A percentile compares a stretch with the other conserved stretches of the same genome.
phyloP scores from a whole-genome alignment of 2,113 vertebrate species.

The Ursus arctos region DNA sequence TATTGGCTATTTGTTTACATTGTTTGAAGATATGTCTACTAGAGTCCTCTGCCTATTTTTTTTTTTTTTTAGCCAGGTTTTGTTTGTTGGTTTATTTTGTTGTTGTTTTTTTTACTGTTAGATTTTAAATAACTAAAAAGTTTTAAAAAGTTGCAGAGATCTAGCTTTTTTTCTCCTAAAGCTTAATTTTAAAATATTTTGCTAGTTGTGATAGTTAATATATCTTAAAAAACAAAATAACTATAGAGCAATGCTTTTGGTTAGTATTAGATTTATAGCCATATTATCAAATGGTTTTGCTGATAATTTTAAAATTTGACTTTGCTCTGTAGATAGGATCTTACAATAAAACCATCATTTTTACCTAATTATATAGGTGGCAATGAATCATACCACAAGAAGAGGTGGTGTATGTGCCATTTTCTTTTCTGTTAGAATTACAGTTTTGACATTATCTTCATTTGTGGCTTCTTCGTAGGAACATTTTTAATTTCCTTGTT shows the following conservation, averaged over 20 bases:
- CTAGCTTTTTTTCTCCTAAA: background rate
- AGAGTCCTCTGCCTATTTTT: background rate
- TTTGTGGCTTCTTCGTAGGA: background rate
- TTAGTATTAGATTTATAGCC: background rate
- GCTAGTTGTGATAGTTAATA: background rate
- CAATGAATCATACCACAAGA: background rate
- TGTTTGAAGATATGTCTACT: background rate
- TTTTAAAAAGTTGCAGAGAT: background rate
- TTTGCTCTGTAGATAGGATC: background rate
- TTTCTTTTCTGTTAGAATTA: background rate
- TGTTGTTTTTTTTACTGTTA: background rate
- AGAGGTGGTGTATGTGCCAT: background rate
- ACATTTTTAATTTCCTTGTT: background rate
- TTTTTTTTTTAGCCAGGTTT: background rate
- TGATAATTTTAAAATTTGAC: background rate
- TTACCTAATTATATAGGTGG: background rate
- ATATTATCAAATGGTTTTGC: background rate
- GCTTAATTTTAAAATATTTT: constrained; percentile 1
- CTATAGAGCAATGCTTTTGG: background rate
- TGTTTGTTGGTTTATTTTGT: background rate
- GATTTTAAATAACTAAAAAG: background rate
- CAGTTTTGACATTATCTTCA: background rate
- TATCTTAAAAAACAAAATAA: background rate
- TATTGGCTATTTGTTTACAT: background rate
- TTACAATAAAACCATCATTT: background rate